Percentiles rank a stretch among this genome's conserved stretches.
Conservation (phyloP, 1,140 invertebrate species). For the Eupristina koningsbergeri region DNA sequence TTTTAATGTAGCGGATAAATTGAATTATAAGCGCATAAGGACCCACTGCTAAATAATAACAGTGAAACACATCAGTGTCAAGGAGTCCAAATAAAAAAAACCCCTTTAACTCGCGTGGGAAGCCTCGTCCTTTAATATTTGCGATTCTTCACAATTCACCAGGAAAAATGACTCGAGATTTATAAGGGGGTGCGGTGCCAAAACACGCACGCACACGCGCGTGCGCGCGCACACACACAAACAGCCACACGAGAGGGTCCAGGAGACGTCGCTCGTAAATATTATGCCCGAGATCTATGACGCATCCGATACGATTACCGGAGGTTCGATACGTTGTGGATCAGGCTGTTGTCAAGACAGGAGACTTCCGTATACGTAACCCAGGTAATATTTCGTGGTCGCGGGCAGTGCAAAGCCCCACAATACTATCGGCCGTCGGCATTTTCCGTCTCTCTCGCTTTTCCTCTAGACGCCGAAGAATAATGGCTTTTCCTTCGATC, state of each 20-base stretch:
- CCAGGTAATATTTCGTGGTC: constrained; percentile 50
- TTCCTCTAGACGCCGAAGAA: constrained; percentile 53
- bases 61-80: background rate
- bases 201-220: background rate
- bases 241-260: background rate
- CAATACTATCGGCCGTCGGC: constrained; percentile 48
- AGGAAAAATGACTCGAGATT: constrained; percentile 43
- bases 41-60: background rate
- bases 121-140: constrained; percentile 4
- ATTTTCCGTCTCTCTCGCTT: constrained; percentile 29
- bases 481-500: constrained; percentile 65
- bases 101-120: background rate
- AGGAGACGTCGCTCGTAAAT: constrained; percentile 42
- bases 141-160: constrained; percentile 27
- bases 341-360: background rate
- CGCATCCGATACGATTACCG: constrained; percentile 46
- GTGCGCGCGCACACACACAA: background rate
- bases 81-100: constrained; percentile 29
- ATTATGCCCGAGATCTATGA: constrained; percentile 38
- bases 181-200: background rate
- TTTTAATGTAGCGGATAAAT: constrained; percentile 10
- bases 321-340: constrained; percentile 2
- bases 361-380: constrained; percentile 9
- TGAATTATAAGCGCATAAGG: constrained; percentile 14
- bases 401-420: constrained; percentile 25